Conservation (phyloP, 2,113 vertebrate species). For the Oreochromis aureus region DNA sequence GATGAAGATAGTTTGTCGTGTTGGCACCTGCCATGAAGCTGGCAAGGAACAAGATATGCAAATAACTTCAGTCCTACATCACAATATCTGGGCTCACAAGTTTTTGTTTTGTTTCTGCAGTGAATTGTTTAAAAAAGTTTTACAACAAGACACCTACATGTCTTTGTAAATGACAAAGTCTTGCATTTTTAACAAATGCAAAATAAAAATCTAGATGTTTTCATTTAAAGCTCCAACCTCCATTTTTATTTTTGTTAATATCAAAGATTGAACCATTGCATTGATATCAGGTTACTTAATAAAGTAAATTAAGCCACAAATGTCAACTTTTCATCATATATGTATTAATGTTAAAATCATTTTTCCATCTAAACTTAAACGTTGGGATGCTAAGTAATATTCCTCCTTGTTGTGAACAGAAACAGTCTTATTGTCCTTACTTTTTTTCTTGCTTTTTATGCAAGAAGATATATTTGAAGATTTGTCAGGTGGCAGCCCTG, state of each 20-base stretch:
- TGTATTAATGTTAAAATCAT: neutral
- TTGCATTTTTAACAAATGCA: neutral
- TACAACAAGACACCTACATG: neutral
- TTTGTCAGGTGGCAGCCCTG: constrained; percentile 5
- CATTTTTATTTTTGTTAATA: neutral
- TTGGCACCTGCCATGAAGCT: neutral
- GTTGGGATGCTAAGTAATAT: neutral
- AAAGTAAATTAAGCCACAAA: neutral
- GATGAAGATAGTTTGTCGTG: neutral
- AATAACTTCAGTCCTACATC: neutral
- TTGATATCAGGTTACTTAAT: neutral
- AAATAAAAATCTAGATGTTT: neutral
- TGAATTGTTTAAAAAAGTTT: neutral
- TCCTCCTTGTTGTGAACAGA: neutral
- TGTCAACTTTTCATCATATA: neutral
- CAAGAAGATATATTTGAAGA: neutral
- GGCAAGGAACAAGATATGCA: neutral
- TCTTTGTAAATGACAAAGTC: neutral
- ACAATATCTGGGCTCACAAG: neutral
- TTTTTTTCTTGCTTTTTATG: neutral
- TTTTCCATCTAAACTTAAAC: neutral
- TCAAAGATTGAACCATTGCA: neutral
- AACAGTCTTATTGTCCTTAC: neutral
- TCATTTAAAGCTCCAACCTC: neutral
- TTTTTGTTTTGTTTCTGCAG: neutral